Evolutionary conservation across 1,140 invertebrate species (phyloP).

Genomic region (Lamellibrachia luymesi): DNA sequence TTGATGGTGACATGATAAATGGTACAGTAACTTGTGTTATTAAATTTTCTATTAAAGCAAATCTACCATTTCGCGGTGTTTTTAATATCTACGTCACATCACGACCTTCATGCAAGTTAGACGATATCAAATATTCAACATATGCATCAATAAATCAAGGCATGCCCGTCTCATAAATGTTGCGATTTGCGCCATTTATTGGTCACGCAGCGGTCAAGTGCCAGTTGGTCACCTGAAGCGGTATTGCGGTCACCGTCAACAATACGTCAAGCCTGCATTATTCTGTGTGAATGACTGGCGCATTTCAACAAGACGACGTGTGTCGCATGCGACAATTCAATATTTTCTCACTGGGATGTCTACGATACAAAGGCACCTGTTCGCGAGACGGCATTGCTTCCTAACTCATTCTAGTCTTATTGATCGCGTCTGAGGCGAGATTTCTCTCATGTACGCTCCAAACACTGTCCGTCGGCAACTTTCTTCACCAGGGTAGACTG

Average conservation of each 20-base stretch:
- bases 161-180: neutral
- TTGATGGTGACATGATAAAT: neutral
- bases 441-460: neutral
- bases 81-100: neutral
- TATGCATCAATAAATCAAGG: neutral
- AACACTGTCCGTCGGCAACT: neutral
- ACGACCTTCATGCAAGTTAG: neutral
- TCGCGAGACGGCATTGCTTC: neutral
- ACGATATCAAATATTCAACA: neutral
- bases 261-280: neutral
- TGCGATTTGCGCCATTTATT: neutral
- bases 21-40: neutral
- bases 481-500: neutral
- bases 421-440: neutral
- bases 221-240: neutral
- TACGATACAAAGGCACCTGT: neutral
- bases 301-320: neutral
- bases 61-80: too few species aligned
- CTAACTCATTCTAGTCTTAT: neutral
- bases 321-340: neutral
- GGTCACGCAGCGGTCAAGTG: neutral
- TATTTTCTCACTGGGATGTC: neutral
- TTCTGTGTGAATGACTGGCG: neutral
- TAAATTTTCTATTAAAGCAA: neutral
- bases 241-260: neutral